Conservation (phyloP, 1,140 invertebrate species). For the Calliopsis andreniformis region DNA sequence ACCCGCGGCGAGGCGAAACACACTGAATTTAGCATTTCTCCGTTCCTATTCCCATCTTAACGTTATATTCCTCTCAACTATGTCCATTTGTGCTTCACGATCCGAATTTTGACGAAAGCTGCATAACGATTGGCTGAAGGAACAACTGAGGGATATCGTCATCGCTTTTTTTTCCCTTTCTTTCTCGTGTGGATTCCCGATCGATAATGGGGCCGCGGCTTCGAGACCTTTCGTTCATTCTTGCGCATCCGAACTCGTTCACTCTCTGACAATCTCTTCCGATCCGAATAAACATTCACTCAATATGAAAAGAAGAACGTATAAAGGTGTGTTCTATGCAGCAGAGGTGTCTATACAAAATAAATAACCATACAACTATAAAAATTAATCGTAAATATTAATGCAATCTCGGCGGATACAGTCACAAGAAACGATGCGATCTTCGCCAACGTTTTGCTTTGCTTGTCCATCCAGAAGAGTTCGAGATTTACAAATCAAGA, state of each 20-base stretch:
- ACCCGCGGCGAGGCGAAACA: conserved; percentile 23
- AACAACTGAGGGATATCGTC: conserved; percentile 30
- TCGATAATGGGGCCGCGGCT: conserved; percentile 62
- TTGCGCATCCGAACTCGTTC: conserved; percentile 40
- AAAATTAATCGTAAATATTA: conserved; percentile 53
- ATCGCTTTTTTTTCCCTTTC: conserved; percentile 16
- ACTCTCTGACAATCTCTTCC: conserved; percentile 45
- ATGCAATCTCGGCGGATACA: conserved; percentile 47
- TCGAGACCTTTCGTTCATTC: conserved; percentile 49
- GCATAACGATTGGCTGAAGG: conserved; percentile 13
- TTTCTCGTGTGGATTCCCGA: conserved; percentile 18
- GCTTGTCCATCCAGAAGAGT: not conserved
- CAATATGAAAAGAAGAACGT: conserved; percentile 47
- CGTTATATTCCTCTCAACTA: not conserved
- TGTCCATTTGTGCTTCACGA: not conserved
- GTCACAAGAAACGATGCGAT: conserved; percentile 43
- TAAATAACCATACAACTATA: conserved; percentile 76
- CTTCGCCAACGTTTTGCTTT: not conserved
- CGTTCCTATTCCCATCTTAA: not conserved
- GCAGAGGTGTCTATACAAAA: conserved; percentile 78
- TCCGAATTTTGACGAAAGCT: conserved; percentile 25
- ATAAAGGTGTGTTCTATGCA: conserved; percentile 59
- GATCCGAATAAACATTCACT: conserved; percentile 44
- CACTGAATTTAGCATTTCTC: conserved; percentile 16
- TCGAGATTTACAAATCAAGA: too few relatives aligned